Percentiles rank a stretch among this genome's conserved stretches.
These are phyloP conservation scores for Arvicola amphibius DNA, from an alignment of 2,797 vertebrate genomes.

Conservation along the genomic window DNA sequence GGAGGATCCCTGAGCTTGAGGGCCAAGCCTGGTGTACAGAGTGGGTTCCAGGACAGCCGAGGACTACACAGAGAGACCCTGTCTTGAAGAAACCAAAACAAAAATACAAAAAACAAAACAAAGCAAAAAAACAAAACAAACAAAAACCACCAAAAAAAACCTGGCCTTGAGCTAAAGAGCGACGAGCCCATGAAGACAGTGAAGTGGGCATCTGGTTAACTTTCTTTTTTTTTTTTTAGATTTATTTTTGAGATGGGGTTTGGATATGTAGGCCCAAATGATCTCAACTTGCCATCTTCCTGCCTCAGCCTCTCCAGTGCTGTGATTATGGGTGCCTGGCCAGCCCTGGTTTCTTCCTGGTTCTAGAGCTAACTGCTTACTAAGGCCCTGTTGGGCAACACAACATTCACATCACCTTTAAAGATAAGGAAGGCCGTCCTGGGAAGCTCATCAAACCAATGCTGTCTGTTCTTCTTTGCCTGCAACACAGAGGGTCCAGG, in stretches of 20 bases:
- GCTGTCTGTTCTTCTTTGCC: conserved; percentile 94
- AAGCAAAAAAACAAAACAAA: no score
- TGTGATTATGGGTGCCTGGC: fast-evolving
- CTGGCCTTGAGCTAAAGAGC: background rate
- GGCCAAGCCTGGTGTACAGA: background rate
- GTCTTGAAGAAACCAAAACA: background rate
- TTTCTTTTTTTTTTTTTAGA: background rate
- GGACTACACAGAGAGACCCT: background rate
- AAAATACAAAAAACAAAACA: background rate
- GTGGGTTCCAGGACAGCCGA: background rate
- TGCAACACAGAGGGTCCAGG: conserved; percentile 76
- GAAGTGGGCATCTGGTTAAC: background rate
- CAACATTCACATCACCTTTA: conserved; percentile 91
- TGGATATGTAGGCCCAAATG: background rate
- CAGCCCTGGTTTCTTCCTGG: background rate
- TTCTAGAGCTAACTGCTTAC: background rate
- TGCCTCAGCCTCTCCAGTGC: background rate
- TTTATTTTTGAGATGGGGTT: background rate
- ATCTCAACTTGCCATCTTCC: background rate
- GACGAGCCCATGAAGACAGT: no score
- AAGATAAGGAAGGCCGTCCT: conserved; percentile 97
- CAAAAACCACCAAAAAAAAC: background rate
- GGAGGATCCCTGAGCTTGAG: background rate
- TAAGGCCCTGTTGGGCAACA: background rate
- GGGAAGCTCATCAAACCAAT: conserved; percentile 98